Base-by-base conservation (phyloP, 2,888 invertebrate genomes). In the Athalia cordata region DNA sequence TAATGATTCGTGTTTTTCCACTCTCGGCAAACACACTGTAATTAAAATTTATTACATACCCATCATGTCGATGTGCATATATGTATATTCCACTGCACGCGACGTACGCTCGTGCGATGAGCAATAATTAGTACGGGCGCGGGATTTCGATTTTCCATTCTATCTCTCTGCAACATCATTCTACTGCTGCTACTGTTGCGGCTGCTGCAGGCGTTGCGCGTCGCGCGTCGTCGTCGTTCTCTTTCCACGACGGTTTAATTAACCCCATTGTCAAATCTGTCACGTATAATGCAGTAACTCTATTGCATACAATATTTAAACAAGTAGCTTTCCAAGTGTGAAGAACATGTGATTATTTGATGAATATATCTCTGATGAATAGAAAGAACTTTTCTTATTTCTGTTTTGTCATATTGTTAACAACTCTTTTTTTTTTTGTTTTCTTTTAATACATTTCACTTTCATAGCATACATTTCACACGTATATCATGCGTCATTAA, bases 241-340 rank as follows among this genome's bases (percentile, higher is more conserved):
- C 75, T 62, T 61, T 9, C 61, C 3, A 47, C 8, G 49, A n/a
- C 5, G 72, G 72, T 66, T 55, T 74, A 50, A 61, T 81, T 70
- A 66, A 57, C 66, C 45, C 55, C 57, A 78, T 76, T 61, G 76
- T 66, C 64, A 64, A 66, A 55, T 55, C 76, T 50, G 64, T 66
- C 76, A 57, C 76, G 64, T 64, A 66, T 11, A 29, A 29, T 75
- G 11, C 43, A 50, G 68, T 52, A 52, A 45, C 76, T 52, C 76
- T 61, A 64, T 64, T 62, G 13, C 52, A 66, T 43, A 50, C 57
- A n/a, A 29, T 57, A 50, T 65, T 66, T 55, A 77, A 77, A 65
- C 76, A 65, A 77, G 43, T 64, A 45, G 52, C 49, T 55, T 29
- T 29, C 29, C 75, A n/a, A 15, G 29, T 62, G 64, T 50, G 15